Conservation (phyloP, 2,888 invertebrate genomes). For the Andricus curvator region DNA sequence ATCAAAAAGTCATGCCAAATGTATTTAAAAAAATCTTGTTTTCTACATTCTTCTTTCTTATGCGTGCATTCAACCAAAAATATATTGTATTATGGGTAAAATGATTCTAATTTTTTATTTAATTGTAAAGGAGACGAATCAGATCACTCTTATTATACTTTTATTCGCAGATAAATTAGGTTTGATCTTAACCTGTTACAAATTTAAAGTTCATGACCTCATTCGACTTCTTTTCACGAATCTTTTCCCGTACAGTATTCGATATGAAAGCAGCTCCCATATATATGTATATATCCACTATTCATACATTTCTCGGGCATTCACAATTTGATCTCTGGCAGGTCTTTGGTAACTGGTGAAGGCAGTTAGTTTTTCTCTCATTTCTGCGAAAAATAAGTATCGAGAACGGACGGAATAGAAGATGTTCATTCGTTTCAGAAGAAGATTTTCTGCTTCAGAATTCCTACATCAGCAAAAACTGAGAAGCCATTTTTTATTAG, state of each 20-base stretch:
- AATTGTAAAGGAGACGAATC: neutral
- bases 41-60: no score
- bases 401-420: neutral
- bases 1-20: no score
- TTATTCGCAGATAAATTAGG: neutral
- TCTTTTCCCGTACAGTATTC: conserved; percentile 5
- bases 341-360: conserved; percentile 21
- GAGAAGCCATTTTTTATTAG: neutral
- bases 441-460: conserved; percentile 1
- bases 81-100: neutral
- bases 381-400: conserved; percentile 34
- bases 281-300: conserved; percentile 6
- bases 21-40: no score
- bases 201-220: conserved; percentile 14
- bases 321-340: conserved; percentile 27
- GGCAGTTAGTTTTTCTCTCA: conserved; percentile 34
- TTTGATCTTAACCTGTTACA: neutral
- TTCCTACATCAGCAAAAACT: neutral
- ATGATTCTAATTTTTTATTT: neutral
- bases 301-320: conserved; percentile 37
- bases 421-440: conserved; percentile 10
- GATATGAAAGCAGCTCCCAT: conserved; percentile 12
- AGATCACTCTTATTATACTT: neutral
- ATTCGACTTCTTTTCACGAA: conserved; percentile 18
- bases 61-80: no score